Evolutionary conservation across 1,140 invertebrate species (phyloP).

Genomic region (Grapholita molesta): DNA sequence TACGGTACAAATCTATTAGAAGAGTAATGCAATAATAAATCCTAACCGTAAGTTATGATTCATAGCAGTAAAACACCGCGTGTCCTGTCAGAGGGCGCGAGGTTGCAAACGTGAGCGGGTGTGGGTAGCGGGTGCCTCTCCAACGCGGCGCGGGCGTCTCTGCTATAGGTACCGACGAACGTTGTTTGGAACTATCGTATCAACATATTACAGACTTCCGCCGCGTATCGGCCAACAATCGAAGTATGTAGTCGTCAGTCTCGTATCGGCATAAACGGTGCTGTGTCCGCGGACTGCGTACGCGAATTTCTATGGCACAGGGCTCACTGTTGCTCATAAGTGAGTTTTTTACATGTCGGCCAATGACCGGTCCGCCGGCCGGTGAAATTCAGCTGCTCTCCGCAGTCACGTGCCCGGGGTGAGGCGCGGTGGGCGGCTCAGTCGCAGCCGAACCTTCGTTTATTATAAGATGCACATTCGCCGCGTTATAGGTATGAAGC

Average conservation of each 20-base stretch:
- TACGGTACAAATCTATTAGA: neutral
- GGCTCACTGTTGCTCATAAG: slow-evolving; percentile 44
- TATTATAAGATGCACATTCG: slow-evolving; percentile 74
- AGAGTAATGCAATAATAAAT: neutral
- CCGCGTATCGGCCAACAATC: neutral
- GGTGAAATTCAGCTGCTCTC: slow-evolving; percentile 55
- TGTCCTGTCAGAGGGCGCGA: slow-evolving; percentile 10
- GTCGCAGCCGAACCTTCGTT: slow-evolving; percentile 65
- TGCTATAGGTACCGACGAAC: slow-evolving; percentile 38
- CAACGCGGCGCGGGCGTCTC: slow-evolving; percentile 28
- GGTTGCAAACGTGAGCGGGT: slow-evolving; percentile 27
- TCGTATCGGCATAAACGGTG: slow-evolving; percentile 29
- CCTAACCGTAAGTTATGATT: neutral
- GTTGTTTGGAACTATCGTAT: slow-evolving; percentile 32
- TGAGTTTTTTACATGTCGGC: slow-evolving; percentile 60
- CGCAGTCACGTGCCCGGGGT: slow-evolving; percentile 75
- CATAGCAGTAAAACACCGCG: neutral
- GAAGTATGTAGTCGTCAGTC: slow-evolving; percentile 29
- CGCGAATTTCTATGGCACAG: slow-evolving; percentile 47
- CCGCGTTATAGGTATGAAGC: slow-evolving; percentile 66
- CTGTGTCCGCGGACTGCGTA: slow-evolving; percentile 35
- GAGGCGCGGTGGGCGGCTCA: slow-evolving; percentile 68
- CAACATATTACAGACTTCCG: slow-evolving; percentile 6
- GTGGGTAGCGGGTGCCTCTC: slow-evolving; percentile 27
- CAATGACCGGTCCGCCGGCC: slow-evolving; percentile 68